phyloP scores from a whole-genome alignment of 2,797 vertebrate species.

The Lutjanus argentimaculatus region DNA sequence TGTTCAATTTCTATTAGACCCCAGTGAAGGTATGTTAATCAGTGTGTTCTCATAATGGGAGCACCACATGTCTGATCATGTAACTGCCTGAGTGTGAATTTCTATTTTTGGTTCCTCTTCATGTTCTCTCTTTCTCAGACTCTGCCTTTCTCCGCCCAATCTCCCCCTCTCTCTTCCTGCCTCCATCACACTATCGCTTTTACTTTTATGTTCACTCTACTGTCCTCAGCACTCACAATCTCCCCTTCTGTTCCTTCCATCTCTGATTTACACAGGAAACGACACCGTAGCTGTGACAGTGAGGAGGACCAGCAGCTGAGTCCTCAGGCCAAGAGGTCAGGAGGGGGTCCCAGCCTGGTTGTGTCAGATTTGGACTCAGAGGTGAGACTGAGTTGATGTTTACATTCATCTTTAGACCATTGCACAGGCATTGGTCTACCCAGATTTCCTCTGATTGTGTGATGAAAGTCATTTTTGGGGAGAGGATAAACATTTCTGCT shows the following conservation, averaged over 20 bases:
- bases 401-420: neutral
- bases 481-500: neutral
- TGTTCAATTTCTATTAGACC: neutral
- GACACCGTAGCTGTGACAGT: constrained; percentile 90
- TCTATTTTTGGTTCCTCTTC: constrained; percentile 77
- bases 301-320: constrained; percentile 87
- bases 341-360: constrained; percentile 79
- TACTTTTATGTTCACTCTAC: constrained; percentile 6
- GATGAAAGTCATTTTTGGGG: neutral
- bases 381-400: constrained; percentile 68
- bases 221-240: neutral
- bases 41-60: constrained; percentile 39
- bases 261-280: constrained; percentile 85
- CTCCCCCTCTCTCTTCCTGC: constrained; percentile 19
- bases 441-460: neutral
- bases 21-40: constrained; percentile 31
- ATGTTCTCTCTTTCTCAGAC: constrained; percentile 45
- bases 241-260: constrained; percentile 11
- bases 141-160: constrained; percentile 20
- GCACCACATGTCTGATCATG: constrained; percentile 61
- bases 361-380: constrained; percentile 87
- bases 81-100: constrained; percentile 63
- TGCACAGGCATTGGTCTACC: neutral
- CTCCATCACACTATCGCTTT: constrained; percentile 29
- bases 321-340: constrained; percentile 92